These are phyloP conservation scores for Oncorhynchus kisutch DNA, from an alignment of 2,113 vertebrate species.

Conservation along the genomic window DNA sequence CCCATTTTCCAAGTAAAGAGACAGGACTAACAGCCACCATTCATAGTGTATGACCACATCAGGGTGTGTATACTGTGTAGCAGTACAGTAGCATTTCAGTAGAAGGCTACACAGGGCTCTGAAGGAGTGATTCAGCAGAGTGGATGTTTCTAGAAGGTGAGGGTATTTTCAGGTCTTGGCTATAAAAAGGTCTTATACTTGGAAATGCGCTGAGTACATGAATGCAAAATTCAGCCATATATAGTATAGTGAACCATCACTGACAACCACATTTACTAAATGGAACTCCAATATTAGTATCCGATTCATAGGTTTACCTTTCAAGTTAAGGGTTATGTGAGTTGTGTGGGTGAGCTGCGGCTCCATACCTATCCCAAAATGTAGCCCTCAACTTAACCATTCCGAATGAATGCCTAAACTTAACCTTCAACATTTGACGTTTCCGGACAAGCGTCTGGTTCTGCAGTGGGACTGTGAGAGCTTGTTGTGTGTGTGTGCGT, in stretches of 20 bases:
- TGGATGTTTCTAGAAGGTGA: constrained; percentile 56
- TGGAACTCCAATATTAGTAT: not conserved
- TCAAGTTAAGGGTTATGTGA: no score
- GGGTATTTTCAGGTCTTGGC: constrained; percentile 36
- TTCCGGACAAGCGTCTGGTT: no score
- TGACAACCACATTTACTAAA: constrained; percentile 1
- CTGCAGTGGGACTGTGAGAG: no score
- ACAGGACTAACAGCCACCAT: constrained; percentile 43
- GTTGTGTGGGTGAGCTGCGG: no score
- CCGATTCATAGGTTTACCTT: not conserved
- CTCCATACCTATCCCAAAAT: no score
- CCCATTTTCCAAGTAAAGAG: not conserved
- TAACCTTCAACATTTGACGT: no score
- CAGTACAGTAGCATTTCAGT: no score
- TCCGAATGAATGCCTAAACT: no score
- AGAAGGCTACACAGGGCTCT: not conserved
- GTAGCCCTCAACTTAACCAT: no score
- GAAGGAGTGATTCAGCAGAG: not conserved
- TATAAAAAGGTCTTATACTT: constrained; percentile 19
- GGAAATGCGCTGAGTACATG: constrained; percentile 21
- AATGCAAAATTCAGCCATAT: not conserved
- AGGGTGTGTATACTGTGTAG: not conserved
- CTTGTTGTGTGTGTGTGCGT: no score
- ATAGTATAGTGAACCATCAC: not conserved
- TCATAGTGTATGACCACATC: constrained; percentile 45